Evolutionary conservation across 2,113 vertebrate genomes (phyloP).

Genomic region (Phylloscopus whistleri): DNA sequence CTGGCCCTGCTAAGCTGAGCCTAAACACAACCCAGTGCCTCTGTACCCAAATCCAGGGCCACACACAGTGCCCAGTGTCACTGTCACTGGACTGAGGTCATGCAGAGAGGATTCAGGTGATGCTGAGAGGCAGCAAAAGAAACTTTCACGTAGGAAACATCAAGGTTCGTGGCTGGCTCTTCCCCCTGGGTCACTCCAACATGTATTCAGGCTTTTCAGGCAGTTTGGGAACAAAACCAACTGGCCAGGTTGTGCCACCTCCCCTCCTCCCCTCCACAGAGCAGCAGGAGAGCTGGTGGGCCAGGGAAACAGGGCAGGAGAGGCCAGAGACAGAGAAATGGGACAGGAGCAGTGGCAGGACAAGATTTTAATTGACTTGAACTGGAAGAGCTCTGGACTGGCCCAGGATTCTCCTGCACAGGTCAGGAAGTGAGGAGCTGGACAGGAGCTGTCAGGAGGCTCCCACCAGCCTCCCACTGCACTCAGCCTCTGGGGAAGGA

Average conservation of each 20-base stretch:
- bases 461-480: not conserved
- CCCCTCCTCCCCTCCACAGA: not conserved
- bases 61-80: not conserved
- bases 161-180: not conserved
- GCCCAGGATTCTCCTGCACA: not conserved
- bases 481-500: not conserved
- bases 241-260: not conserved
- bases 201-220: not conserved
- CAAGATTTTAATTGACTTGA: not conserved
- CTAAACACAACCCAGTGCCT: not conserved
- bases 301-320: slow-evolving; percentile 4
- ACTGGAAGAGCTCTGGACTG: not conserved
- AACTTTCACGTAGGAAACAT: not conserved
- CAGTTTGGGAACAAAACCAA: not conserved
- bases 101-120: not conserved
- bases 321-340: not conserved
- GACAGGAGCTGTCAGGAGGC: not conserved
- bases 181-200: not conserved
- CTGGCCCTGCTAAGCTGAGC: not conserved
- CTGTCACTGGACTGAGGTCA: not conserved
- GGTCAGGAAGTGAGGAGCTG: not conserved
- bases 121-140: not conserved
- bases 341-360: slow-evolving; percentile 15
- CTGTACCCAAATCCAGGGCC: not conserved
- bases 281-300: not conserved